Conservation (phyloP, 2,888 invertebrate species). For the Halictus ligatus region DNA sequence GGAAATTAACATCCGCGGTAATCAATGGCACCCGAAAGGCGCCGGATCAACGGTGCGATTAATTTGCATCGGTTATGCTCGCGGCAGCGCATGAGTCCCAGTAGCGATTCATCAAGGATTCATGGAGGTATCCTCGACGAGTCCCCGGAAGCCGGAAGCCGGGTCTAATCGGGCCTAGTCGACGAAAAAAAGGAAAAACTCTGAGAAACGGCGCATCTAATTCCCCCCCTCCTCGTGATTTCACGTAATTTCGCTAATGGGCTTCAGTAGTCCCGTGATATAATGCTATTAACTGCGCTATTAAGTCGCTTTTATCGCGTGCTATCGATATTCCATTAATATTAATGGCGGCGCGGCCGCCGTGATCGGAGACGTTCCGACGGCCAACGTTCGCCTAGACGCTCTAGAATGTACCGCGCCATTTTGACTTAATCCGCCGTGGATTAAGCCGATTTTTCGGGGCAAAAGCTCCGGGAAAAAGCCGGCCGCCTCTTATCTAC, state of each 20-base stretch:
- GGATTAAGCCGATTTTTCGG: conserved; percentile 16
- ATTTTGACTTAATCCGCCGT: neutral
- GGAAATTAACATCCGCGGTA: conserved; percentile 19
- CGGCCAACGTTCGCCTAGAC: conserved; percentile 13
- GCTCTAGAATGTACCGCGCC: neutral
- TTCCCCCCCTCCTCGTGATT: conserved; percentile 63
- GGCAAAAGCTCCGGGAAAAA: neutral
- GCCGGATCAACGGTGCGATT: conserved; percentile 29
- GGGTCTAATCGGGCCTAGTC: neutral
- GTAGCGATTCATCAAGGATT: conserved; percentile 22
- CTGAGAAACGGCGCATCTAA: conserved; percentile 41
- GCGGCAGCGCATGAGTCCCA: neutral
- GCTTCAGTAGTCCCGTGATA: conserved; percentile 70
- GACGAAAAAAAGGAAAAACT: neutral
- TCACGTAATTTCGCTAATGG: conserved; percentile 76
- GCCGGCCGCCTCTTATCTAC: neutral
- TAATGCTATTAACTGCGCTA: conserved; percentile 71
- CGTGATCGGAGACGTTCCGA: conserved; percentile 53
- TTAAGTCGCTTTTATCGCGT: conserved; percentile 69
- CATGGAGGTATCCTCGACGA: neutral
- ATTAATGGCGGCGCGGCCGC: conserved; percentile 59
- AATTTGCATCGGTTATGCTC: conserved; percentile 26
- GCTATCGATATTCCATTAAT: conserved; percentile 69
- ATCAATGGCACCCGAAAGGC: conserved; percentile 16
- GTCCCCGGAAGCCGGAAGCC: neutral